phyloP scores from a whole-genome alignment of 2,113 vertebrate species.

The Lanius ludovicianus region DNA sequence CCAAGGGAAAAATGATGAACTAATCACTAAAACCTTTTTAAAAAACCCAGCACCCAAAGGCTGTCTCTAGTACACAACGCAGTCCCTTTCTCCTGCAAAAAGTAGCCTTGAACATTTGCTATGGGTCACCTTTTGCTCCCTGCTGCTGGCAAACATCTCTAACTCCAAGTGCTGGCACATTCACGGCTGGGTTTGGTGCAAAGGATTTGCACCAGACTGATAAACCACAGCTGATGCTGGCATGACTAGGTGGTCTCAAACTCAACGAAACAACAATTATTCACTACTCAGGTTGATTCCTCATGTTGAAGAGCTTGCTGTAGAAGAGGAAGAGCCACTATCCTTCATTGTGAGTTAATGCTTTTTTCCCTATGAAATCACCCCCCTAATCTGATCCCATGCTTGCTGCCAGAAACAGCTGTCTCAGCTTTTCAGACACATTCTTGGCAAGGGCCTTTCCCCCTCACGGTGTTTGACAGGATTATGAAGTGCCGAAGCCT shows the following conservation, averaged over 20 bases:
- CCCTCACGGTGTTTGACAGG: not conserved
- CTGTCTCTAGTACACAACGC: no score
- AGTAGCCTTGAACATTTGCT: not conserved
- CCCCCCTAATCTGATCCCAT: not conserved
- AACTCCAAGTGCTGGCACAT: not conserved
- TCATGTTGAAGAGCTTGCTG: not conserved
- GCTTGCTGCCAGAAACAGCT: not conserved
- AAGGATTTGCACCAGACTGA: not conserved
- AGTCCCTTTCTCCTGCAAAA: not conserved
- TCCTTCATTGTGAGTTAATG: not conserved
- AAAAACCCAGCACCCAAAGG: not conserved
- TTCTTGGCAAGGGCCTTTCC: conserved; percentile 14
- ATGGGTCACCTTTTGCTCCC: accelerated
- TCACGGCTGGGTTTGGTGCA: not conserved
- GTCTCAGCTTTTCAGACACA: not conserved
- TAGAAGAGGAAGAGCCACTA: not conserved
- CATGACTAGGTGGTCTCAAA: not conserved
- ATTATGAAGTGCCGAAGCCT: not conserved
- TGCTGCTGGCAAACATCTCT: not conserved
- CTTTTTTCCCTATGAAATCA: not conserved
- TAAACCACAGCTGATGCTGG: not conserved
- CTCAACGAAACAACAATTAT: not conserved
- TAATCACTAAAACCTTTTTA: not conserved
- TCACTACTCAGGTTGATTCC: not conserved
- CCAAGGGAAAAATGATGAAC: not conserved